Conservation (phyloP, 2,888 invertebrate genomes). For the Plagiodera versicolora region DNA sequence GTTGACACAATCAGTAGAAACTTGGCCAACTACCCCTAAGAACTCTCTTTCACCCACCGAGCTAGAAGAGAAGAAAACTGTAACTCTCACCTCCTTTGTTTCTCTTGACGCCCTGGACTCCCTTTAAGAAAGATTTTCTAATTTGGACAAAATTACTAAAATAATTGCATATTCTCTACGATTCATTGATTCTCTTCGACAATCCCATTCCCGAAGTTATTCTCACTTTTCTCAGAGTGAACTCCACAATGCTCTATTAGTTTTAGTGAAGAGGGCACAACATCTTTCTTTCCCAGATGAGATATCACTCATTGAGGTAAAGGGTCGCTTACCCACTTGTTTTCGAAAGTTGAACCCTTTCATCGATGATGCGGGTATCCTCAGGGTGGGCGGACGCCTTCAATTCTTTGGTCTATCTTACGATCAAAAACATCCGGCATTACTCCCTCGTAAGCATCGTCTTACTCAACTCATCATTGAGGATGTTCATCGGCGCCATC, state of each 20-base stretch:
- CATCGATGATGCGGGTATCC: not conserved
- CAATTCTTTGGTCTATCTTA: not conserved
- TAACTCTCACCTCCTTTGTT: conserved; percentile 1
- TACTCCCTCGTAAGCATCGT: conserved; percentile 5
- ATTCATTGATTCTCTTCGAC: not conserved
- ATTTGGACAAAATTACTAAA: not conserved
- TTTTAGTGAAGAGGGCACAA: not conserved
- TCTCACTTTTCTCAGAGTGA: not conserved
- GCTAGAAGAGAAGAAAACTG: too few species aligned
- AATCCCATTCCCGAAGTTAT: too few species aligned
- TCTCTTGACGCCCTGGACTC: not conserved
- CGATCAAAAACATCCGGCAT: conserved; percentile 10
- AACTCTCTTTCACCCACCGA: too few species aligned
- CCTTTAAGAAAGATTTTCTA: not conserved
- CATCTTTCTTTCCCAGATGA: not conserved
- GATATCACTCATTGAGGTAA: not conserved
- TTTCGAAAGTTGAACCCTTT: not conserved
- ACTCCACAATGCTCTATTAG: not conserved
- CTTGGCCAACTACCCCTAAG: not conserved
- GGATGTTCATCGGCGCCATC: conserved; percentile 9
- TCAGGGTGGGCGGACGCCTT: not conserved
- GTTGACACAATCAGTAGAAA: not conserved
- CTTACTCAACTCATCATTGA: conserved; percentile 7
- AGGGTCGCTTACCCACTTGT: not conserved
- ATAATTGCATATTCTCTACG: not conserved